Evolutionary conservation across 2,113 vertebrate genomes (phyloP), one percentile per base, ranked within the genome.

Genomic region (Lampris megalopsis): DNA sequence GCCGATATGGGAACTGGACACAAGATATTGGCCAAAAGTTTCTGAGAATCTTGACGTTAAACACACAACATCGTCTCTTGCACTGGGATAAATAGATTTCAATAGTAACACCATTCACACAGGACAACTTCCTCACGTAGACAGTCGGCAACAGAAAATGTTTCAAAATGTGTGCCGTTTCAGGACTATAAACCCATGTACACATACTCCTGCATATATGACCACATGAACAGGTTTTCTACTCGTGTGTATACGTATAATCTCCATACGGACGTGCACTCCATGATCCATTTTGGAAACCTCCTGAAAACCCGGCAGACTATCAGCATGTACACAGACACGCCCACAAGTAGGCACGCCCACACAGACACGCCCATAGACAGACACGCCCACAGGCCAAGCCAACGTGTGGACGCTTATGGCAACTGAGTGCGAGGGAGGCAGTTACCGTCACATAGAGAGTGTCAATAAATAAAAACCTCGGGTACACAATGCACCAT

Each of bases 51-150:
- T 79, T 84, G 93, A 86, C 87, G 93, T 82, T 90, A 70, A 93
- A 95, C 86, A 91, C 84, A 89, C 85, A 85, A 88, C 95, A 94
- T 94, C 86, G 92, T 90, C 90, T 94, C 91, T 93, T 88, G 85
- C 89, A 92, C 79, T 92, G 92, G 83, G 88, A 91, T 71, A 86
- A 90, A 83, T 90, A 89, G 79, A 88, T 72, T 76, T 69, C 13
- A 73, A 63, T 53, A 71, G 49, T 6, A 5, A 41, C 1, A 81
- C 9, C 50, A 48, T 65, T 11, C 42, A 53, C 13, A 71, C n/a
- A 49, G 24, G 24, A 24, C 24, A 24, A 54, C 37, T 40, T 72
- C 71, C 58, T 79, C 71, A 83, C 63, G 80, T 71, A 79, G 54
- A 81, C 68, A 71, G 74, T 11, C 63, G 70, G 73, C 62, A 78